Evolutionary conservation across 2,113 vertebrate genomes (phyloP), one percentile per base, ranked within the genome.

Genomic region (Mastomys coucha): DNA sequence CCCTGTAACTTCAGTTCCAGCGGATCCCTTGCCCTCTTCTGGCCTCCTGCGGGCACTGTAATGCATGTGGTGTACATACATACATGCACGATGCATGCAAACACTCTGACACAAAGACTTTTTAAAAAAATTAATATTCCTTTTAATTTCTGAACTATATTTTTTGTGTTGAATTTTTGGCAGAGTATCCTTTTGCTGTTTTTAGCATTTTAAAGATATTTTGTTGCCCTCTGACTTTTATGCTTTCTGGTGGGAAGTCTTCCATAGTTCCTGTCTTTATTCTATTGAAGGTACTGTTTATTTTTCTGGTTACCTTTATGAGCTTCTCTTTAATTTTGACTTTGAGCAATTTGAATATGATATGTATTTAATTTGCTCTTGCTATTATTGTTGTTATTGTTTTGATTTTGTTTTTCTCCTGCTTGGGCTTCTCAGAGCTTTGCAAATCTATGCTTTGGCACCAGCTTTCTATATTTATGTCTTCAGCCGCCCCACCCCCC

Each of bases 321-420:
- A 84, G 67, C 13, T 69, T 91, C 24, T 49, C 56, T 65, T 76
- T 92, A 58, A 39, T 65, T 89, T 96, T 63, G 13, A 7, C n/a
- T 70, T 93, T 70, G 42, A 90, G 42, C 42, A 60, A 70, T 58
- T 56, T 89, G 76, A 93, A 60, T 89, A 92, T 69, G 24, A 24
- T 77, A 42, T 89, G 20, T 49, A 53, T 78, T 72, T 65, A 56
- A n/a, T 12, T 77, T 80, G 4, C 6, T 53, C 70, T 51, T 13
- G 7, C 56, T 22, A 9, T 84, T 84, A 20, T 26, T 84, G 33
- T 26, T 82, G 33, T 56, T 56, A 45, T 36, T 11, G 10, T 39
- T 82, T 39, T 82, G n/a, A 45, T 91, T 86, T 58, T 17, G n/a
- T 85, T 72, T 88, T 88, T 26, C 53, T 39, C 26, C 2, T 36